Evolutionary conservation across 1,140 invertebrate species (phyloP), one percentile per base, ranked within the genome.

Genomic region (Pseudomyrmex pallidus): DNA sequence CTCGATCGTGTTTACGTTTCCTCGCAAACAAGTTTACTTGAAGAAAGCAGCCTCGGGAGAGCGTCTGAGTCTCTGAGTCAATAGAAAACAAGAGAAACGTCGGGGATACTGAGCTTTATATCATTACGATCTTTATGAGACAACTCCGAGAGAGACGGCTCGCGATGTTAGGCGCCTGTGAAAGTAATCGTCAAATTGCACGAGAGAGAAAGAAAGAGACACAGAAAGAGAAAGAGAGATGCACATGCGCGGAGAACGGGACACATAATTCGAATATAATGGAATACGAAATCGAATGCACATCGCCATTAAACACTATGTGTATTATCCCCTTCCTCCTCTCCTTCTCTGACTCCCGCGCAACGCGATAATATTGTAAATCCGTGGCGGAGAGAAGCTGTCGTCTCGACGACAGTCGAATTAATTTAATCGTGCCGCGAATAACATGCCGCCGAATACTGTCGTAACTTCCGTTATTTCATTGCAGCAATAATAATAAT

Each of bases 1-100:
- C 61, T 80, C 76, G 76, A 80, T 80, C 76, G 66, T 80, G 76
- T 80, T 80, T 80, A 57, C 76, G 76, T 72, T 80, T 80, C 76
- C 66, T 10, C 12, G 76, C 76, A 80, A 80, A 80, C 76, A 80
- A 80, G 76, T 80, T 80, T 80, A 80, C 56, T 59, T 35, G 54
- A 35, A 35, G 66, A 80, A 56, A 68, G 46, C 20, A 46, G 44
- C 35, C 35, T 35, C 35, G 25, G 61, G 2, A 61, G 13, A 68
- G 35, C 17, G 52, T 46, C 10, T n/a, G 54, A 48, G 35, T 57
- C 74, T 70, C 44, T 35, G 35, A 15, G 20, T 20, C 44, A 68
- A 17, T 50, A 48, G 76, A 80, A 72, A 61, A 80, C n/a, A 44
- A 61, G 44, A 48, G 22, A 64, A 64, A 59, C 10, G 20, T 17